phyloP scores from a whole-genome alignment of 1,140 invertebrate species.

The Aphelenchoides avenae region DNA sequence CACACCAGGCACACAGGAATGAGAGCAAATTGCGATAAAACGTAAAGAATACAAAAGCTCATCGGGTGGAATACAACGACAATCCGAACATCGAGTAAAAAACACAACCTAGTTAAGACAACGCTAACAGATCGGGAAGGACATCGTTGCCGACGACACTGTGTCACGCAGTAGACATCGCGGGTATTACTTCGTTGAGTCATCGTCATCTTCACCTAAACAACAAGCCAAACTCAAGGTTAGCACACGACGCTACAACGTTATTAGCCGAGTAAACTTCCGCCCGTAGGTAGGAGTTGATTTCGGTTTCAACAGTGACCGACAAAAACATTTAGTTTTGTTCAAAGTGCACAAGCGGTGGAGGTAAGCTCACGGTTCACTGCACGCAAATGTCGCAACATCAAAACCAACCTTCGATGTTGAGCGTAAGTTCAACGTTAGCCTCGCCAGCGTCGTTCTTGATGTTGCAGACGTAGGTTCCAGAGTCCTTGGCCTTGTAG shows the following conservation, averaged over 20 bases:
- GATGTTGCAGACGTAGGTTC: constrained; percentile 92
- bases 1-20: too few species aligned
- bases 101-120: too few species aligned
- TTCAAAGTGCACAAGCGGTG: constrained; percentile 8
- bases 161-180: too few species aligned
- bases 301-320: constrained; percentile 1
- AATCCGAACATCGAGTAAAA: too few species aligned
- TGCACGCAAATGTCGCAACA: constrained; percentile 10
- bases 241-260: background rate
- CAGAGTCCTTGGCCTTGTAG: constrained; percentile 85
- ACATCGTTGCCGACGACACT: too few species aligned
- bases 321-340: constrained; percentile 8
- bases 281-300: background rate
- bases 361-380: constrained; percentile 6
- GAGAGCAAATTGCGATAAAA: too few species aligned
- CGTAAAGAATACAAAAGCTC: too few species aligned
- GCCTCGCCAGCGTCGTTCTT: constrained; percentile 94
- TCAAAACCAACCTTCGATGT: constrained; percentile 81
- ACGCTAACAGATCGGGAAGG: too few species aligned
- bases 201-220: too few species aligned
- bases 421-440: constrained; percentile 94
- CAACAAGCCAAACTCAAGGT: background rate
- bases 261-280: background rate
- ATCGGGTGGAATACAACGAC: too few species aligned
- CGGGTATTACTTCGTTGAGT: too few species aligned